phyloP scores from a whole-genome alignment of 2,888 invertebrate genomes.

The Dryadula phaetusa region DNA sequence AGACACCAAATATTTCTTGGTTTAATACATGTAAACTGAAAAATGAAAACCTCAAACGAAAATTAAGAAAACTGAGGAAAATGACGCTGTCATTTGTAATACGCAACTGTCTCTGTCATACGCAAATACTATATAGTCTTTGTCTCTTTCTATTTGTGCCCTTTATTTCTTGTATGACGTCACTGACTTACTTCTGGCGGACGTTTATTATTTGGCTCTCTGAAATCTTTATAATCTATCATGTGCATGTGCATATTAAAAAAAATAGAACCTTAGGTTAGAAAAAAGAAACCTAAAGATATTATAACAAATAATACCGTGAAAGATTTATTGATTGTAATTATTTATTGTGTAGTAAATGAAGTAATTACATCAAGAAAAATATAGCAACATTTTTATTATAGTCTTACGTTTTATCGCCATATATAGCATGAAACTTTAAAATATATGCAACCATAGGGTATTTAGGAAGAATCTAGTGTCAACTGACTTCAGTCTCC shows the following conservation, averaged over 20 bases:
- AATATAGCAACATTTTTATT: too few species aligned
- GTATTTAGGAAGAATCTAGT: too few species aligned
- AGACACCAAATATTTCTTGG: slow-evolving; percentile 24
- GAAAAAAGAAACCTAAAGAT: too few species aligned
- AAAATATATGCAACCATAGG: too few species aligned
- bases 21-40: slow-evolving; percentile 29
- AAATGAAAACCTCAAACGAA: slow-evolving; percentile 31
- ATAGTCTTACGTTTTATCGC: too few species aligned
- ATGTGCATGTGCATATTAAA: background rate
- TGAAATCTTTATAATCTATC: background rate
- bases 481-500: too few species aligned
- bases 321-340: too few species aligned
- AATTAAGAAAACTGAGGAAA: slow-evolving; percentile 43
- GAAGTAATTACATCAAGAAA: too few species aligned
- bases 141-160: slow-evolving; percentile 5
- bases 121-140: background rate
- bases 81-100: slow-evolving; percentile 42
- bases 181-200: background rate
- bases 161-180: slow-evolving; percentile 16
- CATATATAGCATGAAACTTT: too few species aligned
- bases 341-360: too few species aligned
- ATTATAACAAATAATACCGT: too few species aligned
- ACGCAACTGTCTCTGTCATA: slow-evolving; percentile 25
- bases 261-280: too few species aligned
- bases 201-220: background rate